These are phyloP conservation scores for Unio delphinus DNA, from an alignment of 2,888 invertebrate genomes.

Conservation along the genomic window DNA sequence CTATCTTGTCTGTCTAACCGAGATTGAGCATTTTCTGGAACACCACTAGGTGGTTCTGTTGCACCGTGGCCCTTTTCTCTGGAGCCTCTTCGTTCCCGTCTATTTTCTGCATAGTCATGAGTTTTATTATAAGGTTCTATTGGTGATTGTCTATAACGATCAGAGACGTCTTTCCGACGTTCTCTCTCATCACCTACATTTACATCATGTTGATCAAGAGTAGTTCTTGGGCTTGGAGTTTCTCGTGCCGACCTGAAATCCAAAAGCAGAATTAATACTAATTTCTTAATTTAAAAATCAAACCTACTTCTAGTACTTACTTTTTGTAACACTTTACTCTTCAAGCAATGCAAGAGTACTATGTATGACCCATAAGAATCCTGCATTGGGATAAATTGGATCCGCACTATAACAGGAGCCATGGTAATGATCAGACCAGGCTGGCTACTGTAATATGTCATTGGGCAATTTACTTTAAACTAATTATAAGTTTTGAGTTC, in stretches of 20 bases:
- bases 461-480: too few species aligned
- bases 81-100: constrained; percentile 35
- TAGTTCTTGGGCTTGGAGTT: constrained; percentile 29
- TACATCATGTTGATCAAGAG: constrained; percentile 24
- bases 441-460: too few species aligned
- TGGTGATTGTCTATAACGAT: constrained; percentile 50
- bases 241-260: constrained; percentile 23
- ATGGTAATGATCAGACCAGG: too few species aligned
- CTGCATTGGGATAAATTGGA: too few species aligned
- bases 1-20: constrained; percentile 6
- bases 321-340: too few species aligned
- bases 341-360: too few species aligned
- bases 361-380: too few species aligned
- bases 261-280: too few species aligned
- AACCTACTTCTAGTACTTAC: too few species aligned
- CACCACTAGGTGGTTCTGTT: constrained; percentile 1
- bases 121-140: constrained; percentile 35
- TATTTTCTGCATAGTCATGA: constrained; percentile 48
- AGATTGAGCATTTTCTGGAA: constrained; percentile 6
- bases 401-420: too few species aligned
- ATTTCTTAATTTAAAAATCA: too few species aligned
- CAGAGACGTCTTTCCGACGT: constrained; percentile 39
- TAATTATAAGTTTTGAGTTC: too few species aligned
- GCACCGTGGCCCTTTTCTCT: constrained; percentile 18
- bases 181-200: constrained; percentile 34